These are phyloP conservation scores for Brachypterus glaber DNA, from an alignment of 2,888 invertebrate genomes.

Conservation along the genomic window DNA sequence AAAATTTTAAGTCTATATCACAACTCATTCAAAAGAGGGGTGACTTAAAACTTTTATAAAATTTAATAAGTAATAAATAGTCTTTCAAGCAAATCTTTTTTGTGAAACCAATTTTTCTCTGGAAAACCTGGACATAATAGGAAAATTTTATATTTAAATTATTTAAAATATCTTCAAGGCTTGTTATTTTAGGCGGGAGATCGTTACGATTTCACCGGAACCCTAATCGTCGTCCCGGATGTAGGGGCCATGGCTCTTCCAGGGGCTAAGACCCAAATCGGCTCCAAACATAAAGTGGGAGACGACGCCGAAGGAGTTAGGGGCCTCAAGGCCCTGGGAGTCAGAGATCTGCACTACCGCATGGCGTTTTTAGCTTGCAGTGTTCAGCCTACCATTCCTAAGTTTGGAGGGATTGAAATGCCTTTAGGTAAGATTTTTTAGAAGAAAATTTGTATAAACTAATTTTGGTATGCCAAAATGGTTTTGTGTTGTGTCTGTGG, in stretches of 20 bases:
- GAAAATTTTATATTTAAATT: too few species aligned
- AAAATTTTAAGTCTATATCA: too few species aligned
- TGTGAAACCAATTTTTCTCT: too few species aligned
- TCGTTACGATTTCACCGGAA: slow-evolving; percentile 88
- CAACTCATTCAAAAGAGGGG: too few species aligned
- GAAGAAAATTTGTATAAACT: not conserved
- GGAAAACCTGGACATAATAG: too few species aligned
- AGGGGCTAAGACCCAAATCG: slow-evolving; percentile 76
- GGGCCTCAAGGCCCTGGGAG: slow-evolving; percentile 62
- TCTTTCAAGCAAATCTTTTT: too few species aligned
- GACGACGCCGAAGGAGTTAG: slow-evolving; percentile 53
- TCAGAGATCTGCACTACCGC: slow-evolving; percentile 75
- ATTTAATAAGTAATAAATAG: too few species aligned
- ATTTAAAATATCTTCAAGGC: not conserved
- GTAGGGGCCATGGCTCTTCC: slow-evolving; percentile 78
- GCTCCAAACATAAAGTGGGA: slow-evolving; percentile 60
- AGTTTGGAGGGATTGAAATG: slow-evolving; percentile 79
- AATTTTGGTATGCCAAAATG: too few species aligned
- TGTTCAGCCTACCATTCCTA: slow-evolving; percentile 74
- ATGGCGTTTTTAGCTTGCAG: slow-evolving; percentile 93
- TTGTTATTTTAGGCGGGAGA: slow-evolving; percentile 50
- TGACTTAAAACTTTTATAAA: too few species aligned
- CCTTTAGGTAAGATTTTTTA: slow-evolving; percentile 42
- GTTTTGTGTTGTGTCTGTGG: too few species aligned
- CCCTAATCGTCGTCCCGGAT: slow-evolving; percentile 95